These are phyloP conservation scores for Fundulus diaphanus DNA, from an alignment of 2,797 vertebrate genomes.

Conservation along the genomic window DNA sequence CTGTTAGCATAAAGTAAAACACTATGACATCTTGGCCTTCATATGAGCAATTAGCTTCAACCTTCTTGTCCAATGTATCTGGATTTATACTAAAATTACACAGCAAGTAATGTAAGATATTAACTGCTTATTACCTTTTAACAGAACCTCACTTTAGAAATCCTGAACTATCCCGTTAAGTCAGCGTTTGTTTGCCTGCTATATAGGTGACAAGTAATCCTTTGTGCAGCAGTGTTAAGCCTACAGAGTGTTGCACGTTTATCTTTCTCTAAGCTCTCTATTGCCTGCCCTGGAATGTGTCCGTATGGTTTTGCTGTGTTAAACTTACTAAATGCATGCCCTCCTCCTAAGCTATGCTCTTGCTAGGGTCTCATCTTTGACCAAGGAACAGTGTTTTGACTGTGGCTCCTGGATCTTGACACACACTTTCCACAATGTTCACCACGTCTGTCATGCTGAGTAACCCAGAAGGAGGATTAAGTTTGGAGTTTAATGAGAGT, in stretches of 20 bases:
- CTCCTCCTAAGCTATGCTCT: constrained; percentile 19
- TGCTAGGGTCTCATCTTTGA: constrained; percentile 68
- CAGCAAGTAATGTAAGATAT: background rate
- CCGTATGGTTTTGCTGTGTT: constrained; percentile 21
- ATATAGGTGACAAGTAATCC: constrained; percentile 57
- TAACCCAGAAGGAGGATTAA: constrained; percentile 85
- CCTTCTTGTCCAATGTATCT: background rate
- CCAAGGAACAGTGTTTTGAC: constrained; percentile 77
- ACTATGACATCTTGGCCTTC: background rate
- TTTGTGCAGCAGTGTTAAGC: constrained; percentile 40
- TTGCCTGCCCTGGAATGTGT: constrained; percentile 41
- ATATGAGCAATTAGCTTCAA: background rate
- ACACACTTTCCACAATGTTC: constrained; percentile 87
- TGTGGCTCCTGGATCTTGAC: constrained; percentile 73
- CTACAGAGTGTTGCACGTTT: constrained; percentile 35
- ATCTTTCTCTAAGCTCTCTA: constrained; percentile 45
- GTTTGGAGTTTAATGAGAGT: constrained; percentile 87
- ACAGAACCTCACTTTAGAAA: background rate
- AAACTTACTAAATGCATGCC: background rate
- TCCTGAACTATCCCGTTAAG: constrained; percentile 1
- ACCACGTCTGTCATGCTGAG: constrained; percentile 83
- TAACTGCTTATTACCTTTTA: background rate
- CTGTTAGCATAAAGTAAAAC: background rate
- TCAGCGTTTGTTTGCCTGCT: constrained; percentile 36
- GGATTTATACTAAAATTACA: background rate